These are phyloP conservation scores for Ophioderma brevispina DNA, from an alignment of 35 echinoderm and acorn worm species.

Conservation along the genomic window DNA sequence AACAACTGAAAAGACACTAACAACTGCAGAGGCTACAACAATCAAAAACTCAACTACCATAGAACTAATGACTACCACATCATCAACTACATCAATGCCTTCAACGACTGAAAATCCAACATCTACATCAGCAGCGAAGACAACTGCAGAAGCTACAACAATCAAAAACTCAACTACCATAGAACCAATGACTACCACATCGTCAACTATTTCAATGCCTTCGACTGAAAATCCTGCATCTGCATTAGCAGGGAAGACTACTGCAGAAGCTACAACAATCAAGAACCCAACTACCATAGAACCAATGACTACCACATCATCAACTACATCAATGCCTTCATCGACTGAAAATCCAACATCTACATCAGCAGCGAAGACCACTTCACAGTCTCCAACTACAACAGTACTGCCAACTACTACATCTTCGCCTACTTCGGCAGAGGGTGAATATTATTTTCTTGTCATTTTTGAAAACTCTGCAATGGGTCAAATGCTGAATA, in stretches of 20 bases:
- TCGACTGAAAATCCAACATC: not conserved
- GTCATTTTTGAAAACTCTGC: not conserved
- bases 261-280: not conserved
- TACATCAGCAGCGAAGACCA: not conserved
- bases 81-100: not conserved
- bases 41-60: not conserved
- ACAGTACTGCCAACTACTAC: not conserved
- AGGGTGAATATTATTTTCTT: too few species aligned
- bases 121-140: not conserved
- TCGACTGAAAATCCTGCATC: not conserved
- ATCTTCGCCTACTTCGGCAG: not conserved
- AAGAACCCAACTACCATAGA: not conserved
- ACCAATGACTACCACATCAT: not conserved
- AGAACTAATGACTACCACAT: not conserved
- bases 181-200: not conserved
- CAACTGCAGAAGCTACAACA: not conserved
- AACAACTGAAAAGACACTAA: not conserved
- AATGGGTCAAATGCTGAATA: too few species aligned
- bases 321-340: not conserved
- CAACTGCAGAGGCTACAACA: not conserved
- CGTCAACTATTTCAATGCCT: not conserved
- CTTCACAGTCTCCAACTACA: not conserved
- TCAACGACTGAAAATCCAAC: not conserved
- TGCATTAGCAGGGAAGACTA: not conserved
- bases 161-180: not conserved